Evolutionary conservation across 53 echinoderm and acorn worm species (phyloP).

Genomic region (Pentamera pediparva): DNA sequence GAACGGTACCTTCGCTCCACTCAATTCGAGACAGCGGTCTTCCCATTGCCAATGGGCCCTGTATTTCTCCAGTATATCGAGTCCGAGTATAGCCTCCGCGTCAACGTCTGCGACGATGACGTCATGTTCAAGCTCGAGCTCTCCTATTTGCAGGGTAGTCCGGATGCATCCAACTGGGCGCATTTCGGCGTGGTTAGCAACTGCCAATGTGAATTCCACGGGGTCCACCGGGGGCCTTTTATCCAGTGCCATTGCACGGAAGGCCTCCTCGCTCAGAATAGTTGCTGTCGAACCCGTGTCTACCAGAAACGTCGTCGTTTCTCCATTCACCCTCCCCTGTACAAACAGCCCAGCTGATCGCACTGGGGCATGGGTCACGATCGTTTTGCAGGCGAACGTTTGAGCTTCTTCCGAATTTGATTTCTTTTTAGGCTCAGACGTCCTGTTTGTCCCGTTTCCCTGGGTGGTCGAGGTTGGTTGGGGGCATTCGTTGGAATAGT

Average conservation of each 20-base stretch:
- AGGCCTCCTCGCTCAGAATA: constrained; percentile 22
- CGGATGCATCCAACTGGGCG: constrained; percentile 6
- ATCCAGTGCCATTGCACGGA: constrained; percentile 11
- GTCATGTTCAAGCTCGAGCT: neutral
- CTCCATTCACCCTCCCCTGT: constrained; percentile 21
- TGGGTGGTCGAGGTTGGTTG: neutral
- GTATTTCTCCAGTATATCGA: constrained; percentile 33
- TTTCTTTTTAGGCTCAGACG: constrained; percentile 13
- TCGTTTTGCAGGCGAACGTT: neutral
- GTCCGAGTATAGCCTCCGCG: constrained; percentile 49
- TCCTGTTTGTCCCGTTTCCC: constrained; percentile 13
- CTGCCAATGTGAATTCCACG: neutral
- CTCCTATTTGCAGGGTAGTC: neutral
- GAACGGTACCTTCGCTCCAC: constrained; percentile 16
- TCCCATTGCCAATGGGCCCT: constrained; percentile 29
- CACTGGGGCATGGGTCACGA: neutral
- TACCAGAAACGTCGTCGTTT: constrained; percentile 23
- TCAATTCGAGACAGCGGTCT: neutral
- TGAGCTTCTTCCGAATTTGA: neutral
- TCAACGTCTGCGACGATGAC: constrained; percentile 48
- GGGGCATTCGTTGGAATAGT: constrained; percentile 12
- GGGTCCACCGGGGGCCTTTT: constrained; percentile 17
- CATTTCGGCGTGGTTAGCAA: constrained; percentile 44
- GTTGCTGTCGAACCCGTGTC: constrained; percentile 62
- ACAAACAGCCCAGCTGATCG: constrained; percentile 34